Conservation (phyloP, 2,888 invertebrate genomes). For the Cephalotes varians region DNA sequence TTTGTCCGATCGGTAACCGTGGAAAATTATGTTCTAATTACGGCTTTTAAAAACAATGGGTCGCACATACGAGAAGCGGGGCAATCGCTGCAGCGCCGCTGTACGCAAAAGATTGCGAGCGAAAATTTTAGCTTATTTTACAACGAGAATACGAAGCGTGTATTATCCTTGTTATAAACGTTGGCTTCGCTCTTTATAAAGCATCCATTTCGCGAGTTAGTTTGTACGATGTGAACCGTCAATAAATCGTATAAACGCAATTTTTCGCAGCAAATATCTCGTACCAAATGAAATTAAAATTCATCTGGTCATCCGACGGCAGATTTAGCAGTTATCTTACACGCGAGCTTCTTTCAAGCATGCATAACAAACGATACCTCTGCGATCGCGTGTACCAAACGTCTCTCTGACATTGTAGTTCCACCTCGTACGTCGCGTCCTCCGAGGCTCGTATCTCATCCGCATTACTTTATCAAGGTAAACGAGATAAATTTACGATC, state of each 20-base stretch:
- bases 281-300: background rate
- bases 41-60: slow-evolving; percentile 34
- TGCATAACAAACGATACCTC: slow-evolving; percentile 36
- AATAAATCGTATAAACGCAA: background rate
- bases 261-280: background rate
- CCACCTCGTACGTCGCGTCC: slow-evolving; percentile 55
- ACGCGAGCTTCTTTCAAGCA: slow-evolving; percentile 7
- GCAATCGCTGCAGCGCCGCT: background rate
- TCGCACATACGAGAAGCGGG: background rate
- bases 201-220: background rate
- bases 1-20: slow-evolving; percentile 6
- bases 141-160: background rate
- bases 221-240: background rate
- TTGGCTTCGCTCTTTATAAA: too few relatives aligned
- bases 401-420: slow-evolving; percentile 64
- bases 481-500: slow-evolving; percentile 73
- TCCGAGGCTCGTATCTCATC: slow-evolving; percentile 70
- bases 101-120: background rate
- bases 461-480: slow-evolving; percentile 66
- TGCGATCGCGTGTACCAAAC: slow-evolving; percentile 19
- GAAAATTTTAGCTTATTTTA: background rate
- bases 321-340: slow-evolving; percentile 26
- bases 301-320: background rate
- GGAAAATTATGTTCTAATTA: slow-evolving; percentile 13
- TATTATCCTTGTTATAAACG: background rate